These are phyloP conservation scores for Cricetomys ansorgei DNA, from an alignment of 2,113 vertebrate species.

Conservation along the genomic window DNA sequence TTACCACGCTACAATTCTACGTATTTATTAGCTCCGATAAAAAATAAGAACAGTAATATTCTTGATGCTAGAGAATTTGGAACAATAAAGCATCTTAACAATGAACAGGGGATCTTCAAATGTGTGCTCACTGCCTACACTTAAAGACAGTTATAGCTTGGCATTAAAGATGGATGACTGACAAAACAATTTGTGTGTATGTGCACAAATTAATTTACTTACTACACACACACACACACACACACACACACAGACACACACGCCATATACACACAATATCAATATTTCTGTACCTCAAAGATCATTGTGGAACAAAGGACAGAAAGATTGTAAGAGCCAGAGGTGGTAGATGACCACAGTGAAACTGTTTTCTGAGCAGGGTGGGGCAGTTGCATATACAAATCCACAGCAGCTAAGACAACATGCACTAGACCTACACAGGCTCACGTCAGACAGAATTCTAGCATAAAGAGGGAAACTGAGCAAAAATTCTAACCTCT, in stretches of 20 bases:
- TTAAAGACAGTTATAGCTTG: fast-evolving
- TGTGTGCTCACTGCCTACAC: neutral
- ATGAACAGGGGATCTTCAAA: neutral
- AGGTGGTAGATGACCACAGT: neutral
- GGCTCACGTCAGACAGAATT: neutral
- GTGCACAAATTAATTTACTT: neutral
- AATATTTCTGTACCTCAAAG: neutral
- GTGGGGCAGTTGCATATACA: neutral
- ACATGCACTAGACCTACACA: neutral
- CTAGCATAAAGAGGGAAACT: neutral
- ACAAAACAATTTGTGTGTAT: neutral
- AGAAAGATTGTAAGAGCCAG: neutral
- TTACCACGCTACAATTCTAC: neutral
- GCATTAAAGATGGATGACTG: neutral
- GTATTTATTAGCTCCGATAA: constrained; percentile 47
- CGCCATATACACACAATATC: neutral
- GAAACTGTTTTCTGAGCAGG: neutral
- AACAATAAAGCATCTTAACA: neutral
- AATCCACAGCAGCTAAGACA: neutral
- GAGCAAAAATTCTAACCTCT: too few species aligned
- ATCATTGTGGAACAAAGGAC: neutral
- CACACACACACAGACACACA: neutral
- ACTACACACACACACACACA: neutral
- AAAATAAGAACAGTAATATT: constrained; percentile 29
- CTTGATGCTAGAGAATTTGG: constrained; percentile 38